Percentiles rank a stretch among this genome's conserved stretches.
Conservation (phyloP, 2,113 vertebrate species). For the Leptobrachium ailaonicum region DNA sequence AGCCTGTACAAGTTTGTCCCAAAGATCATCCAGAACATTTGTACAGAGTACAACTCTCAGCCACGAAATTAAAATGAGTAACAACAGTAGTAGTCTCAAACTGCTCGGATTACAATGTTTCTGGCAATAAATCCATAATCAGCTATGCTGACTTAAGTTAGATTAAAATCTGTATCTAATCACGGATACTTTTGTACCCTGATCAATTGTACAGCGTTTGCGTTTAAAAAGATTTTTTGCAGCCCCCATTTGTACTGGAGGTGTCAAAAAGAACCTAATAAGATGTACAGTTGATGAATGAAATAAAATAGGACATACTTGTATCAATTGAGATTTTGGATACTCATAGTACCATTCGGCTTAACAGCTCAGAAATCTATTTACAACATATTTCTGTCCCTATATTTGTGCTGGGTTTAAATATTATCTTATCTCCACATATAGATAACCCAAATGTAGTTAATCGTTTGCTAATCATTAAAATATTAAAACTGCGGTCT, state of each 20-base stretch:
- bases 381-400: too few relatives aligned
- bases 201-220: background rate
- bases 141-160: constrained; percentile 32
- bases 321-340: background rate
- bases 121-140: constrained; percentile 18
- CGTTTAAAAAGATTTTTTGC: background rate
- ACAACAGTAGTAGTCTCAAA: background rate
- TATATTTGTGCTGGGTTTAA: too few relatives aligned
- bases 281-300: background rate
- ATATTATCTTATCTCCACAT: too few relatives aligned
- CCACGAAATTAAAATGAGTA: constrained; percentile 86
- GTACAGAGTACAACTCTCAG: constrained; percentile 95
- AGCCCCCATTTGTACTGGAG: constrained; percentile 9
- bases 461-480: too few relatives aligned
- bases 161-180: background rate
- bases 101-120: background rate
- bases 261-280: constrained; percentile 3
- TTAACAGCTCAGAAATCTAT: too few relatives aligned
- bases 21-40: constrained; percentile 92
- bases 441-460: too few relatives aligned
- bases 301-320: background rate
- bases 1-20: constrained; percentile 84
- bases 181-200: background rate
- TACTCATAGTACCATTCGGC: too few relatives aligned
- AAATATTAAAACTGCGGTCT: too few relatives aligned